Evolutionary conservation across 2,113 vertebrate genomes (phyloP), one percentile per base, ranked within the genome.

Genomic region (Grammomys surdaster): DNA sequence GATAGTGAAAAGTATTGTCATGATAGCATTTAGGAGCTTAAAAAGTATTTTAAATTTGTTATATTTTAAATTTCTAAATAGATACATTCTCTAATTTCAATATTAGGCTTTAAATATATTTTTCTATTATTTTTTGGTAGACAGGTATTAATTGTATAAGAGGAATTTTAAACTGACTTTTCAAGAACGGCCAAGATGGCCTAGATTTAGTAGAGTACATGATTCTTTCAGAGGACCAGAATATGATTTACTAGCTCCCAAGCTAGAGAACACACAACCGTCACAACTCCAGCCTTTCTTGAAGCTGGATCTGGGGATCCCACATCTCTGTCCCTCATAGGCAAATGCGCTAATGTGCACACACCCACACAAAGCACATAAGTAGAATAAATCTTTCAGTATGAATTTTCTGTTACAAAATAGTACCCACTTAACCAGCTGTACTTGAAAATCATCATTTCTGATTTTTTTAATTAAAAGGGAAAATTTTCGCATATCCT

Each of bases 1-100:
- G 13, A 20, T 94, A 90, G 33, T 95, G n/a, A 89, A 80, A 93
- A 51, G 7, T 86, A 77, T 91, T 78, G 10, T 78, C 89, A 89
- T 12, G 28, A 26, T 56, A 70, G 8, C 11, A 94, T 46, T 46
- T 69, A 19, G 82, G 0, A 92, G 13, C 88, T 92, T 91, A 40
- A 0, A 54, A 60, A 85, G 20, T 0, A 20, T 70, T 90, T 84
- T 84, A 54, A 5, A 14, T 84, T 7, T 65, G 9, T 80, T 91
- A n/a, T 58, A 70, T 75, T 33, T 78, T 82, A 19, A 65, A 7
- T 82, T 36, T 87, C 24, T 24, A 58, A 67, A 87, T 54, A 96
- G n/a, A 0, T 6, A 16, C 48, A 26, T n/a, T 91, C 22, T 93
- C n/a, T 88, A 73, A 10, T 48, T 76, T 92, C 75, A 48, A 89